Evolutionary conservation across 53 echinoderm and acorn worm genomes (phyloP), one percentile per base, ranked within the genome.

Genomic region (Echinometra lucunter): DNA sequence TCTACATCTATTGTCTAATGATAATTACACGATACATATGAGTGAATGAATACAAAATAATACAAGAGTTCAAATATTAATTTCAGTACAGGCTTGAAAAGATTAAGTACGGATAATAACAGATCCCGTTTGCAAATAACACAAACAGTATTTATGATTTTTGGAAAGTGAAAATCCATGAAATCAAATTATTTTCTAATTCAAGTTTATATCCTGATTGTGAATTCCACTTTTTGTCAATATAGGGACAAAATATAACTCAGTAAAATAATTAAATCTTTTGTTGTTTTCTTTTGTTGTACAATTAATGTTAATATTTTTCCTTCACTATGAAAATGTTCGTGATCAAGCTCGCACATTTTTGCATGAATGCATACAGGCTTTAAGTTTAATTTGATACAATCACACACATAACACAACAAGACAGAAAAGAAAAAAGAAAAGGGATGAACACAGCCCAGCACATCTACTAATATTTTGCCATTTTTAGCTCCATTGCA

Each of bases 31-130:
- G 63, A 63, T 63, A 63, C 16, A 63, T 63, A 63, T 23, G 23
- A 85, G 49, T 85, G 81, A 81, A 37, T 78, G 82, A 82, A 82
- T 82, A 82, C 82, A 82, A 82, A 74, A 45, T 82, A 27, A 85
- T 85, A 85, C 85, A 53, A 27, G 11, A n/a, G n/a, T 45, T 45
- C 9, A 82, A 47, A 37, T 16, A 45, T 45, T 82, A 82, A 82
- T 82, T 82, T 82, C 82, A 82, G 82, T 85, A 49, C 25, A 85
- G 85, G 82, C 44, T 82, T 25, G 10, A 85, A 85, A 13, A 49
- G 30, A 85, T 85, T 85, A 85, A 85, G 85, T 85, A 85, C 85
- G 49, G 4, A n/a, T 82, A 53, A 49, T 78, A 23, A 78, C 49
- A 85, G 47, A 49, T 72, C 12, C 53, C 8, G 53, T 9, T 53